A percentile compares a stretch with the other conserved stretches of the same genome.
phyloP scores from a whole-genome alignment of 64 coral and sea anemone genomes.

The Stichodactyla helianthus region DNA sequence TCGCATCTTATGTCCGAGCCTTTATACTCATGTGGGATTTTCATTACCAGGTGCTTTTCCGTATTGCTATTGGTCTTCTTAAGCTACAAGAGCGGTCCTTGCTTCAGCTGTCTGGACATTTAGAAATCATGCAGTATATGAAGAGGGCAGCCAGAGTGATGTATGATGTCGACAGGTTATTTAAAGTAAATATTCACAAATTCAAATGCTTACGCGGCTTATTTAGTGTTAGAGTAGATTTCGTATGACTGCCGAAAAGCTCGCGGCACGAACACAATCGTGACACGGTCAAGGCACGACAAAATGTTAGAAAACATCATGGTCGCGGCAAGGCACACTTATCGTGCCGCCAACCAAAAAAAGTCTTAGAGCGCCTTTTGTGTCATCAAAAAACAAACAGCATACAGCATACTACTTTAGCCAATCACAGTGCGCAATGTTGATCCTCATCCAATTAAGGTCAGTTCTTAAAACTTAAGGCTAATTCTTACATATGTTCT shows the following conservation, averaged over 20 bases:
- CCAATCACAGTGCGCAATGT: neutral
- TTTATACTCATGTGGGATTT: no score
- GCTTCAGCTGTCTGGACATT: constrained; percentile 58
- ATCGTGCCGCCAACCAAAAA: no score
- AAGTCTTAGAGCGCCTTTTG: no score
- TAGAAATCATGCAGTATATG: constrained; percentile 93
- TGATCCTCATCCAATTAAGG: neutral
- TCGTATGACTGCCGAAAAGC: no score
- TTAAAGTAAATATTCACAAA: constrained; percentile 51
- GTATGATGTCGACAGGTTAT: constrained; percentile 74
- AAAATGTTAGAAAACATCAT: neutral
- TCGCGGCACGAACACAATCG: no score
- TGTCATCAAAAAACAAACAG: no score
- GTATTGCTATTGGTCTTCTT: constrained; percentile 72
- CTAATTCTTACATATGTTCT: no score
- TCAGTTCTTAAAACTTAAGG: neutral
- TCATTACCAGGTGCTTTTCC: constrained; percentile 56
- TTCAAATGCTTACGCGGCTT: no score
- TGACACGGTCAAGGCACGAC: no score
- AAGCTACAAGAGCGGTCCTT: constrained; percentile 66
- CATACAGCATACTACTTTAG: neutral
- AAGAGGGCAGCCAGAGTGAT: constrained; percentile 74
- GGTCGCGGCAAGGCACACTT: neutral
- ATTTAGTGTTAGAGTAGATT: no score
- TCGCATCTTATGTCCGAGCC: no score